phyloP scores from a whole-genome alignment of 2,113 vertebrate species.

The Bombycilla garrulus region DNA sequence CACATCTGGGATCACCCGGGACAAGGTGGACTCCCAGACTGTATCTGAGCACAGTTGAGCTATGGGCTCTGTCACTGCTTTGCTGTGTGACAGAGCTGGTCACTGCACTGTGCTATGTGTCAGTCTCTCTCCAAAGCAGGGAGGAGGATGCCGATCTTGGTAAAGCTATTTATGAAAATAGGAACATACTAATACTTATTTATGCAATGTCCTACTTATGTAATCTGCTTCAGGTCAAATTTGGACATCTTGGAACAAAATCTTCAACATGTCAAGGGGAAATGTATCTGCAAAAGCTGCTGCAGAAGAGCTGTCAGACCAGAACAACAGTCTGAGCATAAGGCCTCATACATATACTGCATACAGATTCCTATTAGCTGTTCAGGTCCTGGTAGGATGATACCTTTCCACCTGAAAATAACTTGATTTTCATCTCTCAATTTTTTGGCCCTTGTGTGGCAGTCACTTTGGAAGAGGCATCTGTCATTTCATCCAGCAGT shows the following conservation, averaged over 20 bases:
- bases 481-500: conserved; percentile 18
- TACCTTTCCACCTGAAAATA: neutral
- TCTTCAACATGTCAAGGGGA: neutral
- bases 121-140: neutral
- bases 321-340: neutral
- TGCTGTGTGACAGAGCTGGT: neutral
- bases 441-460: neutral
- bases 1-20: too few species aligned
- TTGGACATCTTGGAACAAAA: neutral
- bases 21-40: too few species aligned
- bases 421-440: neutral
- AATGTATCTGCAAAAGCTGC: neutral
- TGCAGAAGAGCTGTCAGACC: neutral
- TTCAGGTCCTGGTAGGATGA: neutral
- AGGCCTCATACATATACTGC: neutral
- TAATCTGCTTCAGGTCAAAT: neutral
- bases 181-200: neutral
- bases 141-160: neutral
- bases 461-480: neutral
- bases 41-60: neutral
- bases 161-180: neutral
- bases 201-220: neutral
- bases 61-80: neutral
- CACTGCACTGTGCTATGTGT: neutral
- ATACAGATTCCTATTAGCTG: neutral